Conservation (phyloP, 2,797 vertebrate species). For the Crenichthys baileyi region DNA sequence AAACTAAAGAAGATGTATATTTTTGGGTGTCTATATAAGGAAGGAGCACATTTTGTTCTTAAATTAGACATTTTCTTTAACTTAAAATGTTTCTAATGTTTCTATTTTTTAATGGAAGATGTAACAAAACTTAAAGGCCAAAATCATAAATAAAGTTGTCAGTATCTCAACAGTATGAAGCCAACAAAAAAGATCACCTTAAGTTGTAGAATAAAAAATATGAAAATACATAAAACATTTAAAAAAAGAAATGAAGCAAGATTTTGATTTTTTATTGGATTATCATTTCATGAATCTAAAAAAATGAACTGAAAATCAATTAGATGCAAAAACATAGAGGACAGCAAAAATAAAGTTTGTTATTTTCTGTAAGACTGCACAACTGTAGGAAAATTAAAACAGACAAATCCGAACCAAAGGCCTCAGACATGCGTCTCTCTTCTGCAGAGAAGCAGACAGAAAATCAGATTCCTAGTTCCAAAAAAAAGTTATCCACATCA, state of each 20-base stretch:
- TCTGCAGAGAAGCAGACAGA: constrained; percentile 28
- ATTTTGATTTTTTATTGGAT: neutral
- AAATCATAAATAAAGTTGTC: neutral
- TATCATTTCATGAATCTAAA: neutral
- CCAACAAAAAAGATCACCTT: neutral
- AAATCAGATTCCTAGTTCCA: constrained; percentile 24
- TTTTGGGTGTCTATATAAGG: neutral
- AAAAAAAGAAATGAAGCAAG: neutral
- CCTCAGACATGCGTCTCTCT: constrained; percentile 29
- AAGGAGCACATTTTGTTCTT: neutral
- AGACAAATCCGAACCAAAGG: constrained; percentile 41
- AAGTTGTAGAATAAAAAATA: neutral
- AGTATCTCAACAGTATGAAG: neutral
- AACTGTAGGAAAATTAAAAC: constrained; percentile 20
- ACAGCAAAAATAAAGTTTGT: neutral
- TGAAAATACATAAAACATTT: neutral
- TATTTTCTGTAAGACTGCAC: neutral
- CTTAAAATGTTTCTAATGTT: neutral
- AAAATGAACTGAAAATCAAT: neutral
- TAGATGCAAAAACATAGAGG: neutral
- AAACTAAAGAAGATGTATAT: neutral
- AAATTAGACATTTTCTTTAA: neutral
- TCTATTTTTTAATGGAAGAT: neutral
- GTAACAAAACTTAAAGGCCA: neutral
- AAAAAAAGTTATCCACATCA: constrained; percentile 31